A percentile compares a stretch with the other conserved stretches of the same genome.
phyloP scores from a whole-genome alignment of 2,113 vertebrate species.

The Gila orcuttii region DNA sequence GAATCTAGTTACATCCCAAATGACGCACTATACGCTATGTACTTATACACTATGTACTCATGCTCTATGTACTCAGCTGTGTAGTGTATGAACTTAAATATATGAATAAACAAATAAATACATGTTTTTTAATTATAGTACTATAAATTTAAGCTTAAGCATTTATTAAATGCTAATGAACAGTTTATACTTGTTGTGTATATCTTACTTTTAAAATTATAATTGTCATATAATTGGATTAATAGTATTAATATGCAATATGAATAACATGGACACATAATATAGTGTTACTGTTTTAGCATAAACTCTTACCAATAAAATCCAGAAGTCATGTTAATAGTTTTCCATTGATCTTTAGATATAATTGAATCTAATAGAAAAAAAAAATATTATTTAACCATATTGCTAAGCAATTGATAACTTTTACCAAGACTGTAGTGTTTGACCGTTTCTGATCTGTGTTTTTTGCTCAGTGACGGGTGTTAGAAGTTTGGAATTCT shows the following conservation, averaged over 20 bases:
- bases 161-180: not conserved
- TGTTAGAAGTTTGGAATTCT: constrained; percentile 62
- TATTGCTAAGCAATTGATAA: not conserved
- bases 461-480: constrained; percentile 28
- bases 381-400: not conserved
- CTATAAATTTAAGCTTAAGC: no score
- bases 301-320: not conserved
- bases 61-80: no score
- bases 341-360: not conserved
- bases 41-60: no score
- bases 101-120: not conserved
- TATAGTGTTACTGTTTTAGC: not conserved
- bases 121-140: no score
- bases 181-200: not conserved
- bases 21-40: no score
- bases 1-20: no score
- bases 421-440: not conserved
- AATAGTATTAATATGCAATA: not conserved
- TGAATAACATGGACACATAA: not conserved
- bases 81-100: no score
- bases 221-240: not conserved
- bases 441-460: constrained; percentile 35
- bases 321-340: not conserved
- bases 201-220: not conserved
- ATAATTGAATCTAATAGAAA: not conserved